These are phyloP conservation scores for Anthrax anthrax DNA, from an alignment of 2,888 invertebrate genomes.

Conservation along the genomic window DNA sequence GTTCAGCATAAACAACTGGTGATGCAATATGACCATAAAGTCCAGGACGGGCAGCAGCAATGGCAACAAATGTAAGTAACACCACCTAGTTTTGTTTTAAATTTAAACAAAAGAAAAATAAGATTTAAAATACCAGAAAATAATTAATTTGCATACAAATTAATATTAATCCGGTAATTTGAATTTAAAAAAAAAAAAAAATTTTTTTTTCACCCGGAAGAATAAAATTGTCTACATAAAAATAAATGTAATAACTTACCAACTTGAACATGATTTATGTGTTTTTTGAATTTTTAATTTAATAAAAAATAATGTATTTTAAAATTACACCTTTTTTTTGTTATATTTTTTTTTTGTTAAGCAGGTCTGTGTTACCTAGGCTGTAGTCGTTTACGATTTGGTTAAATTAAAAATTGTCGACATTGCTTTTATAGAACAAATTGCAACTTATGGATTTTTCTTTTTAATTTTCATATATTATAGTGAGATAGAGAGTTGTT, in stretches of 20 bases:
- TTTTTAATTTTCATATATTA: too few species aligned
- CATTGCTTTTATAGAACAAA: neutral
- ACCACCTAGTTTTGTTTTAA: constrained; percentile 15
- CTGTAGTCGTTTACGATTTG: neutral
- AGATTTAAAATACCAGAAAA: too few species aligned
- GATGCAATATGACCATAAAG: constrained; percentile 2
- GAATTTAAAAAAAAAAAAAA: too few species aligned
- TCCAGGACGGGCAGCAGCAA: constrained; percentile 15
- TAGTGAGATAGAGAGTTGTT: too few species aligned
- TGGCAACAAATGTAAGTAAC: constrained; percentile 19
- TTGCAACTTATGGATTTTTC: neutral
- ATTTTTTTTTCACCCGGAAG: too few species aligned
- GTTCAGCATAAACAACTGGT: constrained; percentile 4
- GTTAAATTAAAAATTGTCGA: neutral
- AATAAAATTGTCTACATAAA: too few species aligned
- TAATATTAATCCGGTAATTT: neutral
- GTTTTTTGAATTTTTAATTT: too few species aligned
- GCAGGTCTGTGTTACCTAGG: constrained; percentile 6
- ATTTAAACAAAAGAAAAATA: neutral
- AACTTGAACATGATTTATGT: constrained; percentile 14
- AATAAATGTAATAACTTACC: constrained; percentile 8
- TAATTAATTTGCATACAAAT: too few species aligned
- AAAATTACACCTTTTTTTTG: neutral
- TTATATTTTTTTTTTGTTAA: neutral
- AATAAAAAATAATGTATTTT: too few species aligned